Base-by-base conservation (phyloP, 2,888 invertebrate genomes). In the Dicyrtomina minuta region DNA sequence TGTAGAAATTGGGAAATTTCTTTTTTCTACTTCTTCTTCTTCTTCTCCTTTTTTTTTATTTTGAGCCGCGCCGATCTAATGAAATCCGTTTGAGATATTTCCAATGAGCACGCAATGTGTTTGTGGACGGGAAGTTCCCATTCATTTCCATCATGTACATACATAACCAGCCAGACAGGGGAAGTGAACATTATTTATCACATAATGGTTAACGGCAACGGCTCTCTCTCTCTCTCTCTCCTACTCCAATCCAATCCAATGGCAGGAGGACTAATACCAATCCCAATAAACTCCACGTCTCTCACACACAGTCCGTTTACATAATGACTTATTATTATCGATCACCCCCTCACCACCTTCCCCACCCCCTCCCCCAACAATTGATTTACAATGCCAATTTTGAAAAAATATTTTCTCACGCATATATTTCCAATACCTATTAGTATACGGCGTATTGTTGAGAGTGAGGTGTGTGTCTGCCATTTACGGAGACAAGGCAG, bases 171-270 rank as follows among this genome's bases (percentile, higher is more conserved):
- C 33, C 33, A 53, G 24, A 53, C 51, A 51, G n/a, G 20, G 24
- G 51, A 51, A 46, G 46, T n/a, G 10, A 46, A 5, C 20, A 46
- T 20, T 17, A 46, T 17, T 46, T 46, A 46, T 43, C 13, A 43
- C 43, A 13, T 33, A 33, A 33, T 8, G 33, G 33, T 33, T 33
- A n/a, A 43, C 43, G 13, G 10, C 13, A 41, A 39, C 10, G 44
- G 20, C 39, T 60, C 44, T 60, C 51, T 51, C 51, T 17, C 60
- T 60, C 10, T 60, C 10, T 43, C 59, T 60, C 39, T 62, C 46
- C 20, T 3, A 17, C 46, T n/a, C 20, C 20, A 6, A 17, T n/a
- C n/a, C n/a, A n/a, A n/a, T n/a, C n/a, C n/a, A n/a, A n/a, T n/a
- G n/a, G n/a, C n/a, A n/a, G n/a, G n/a, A n/a, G n/a, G n/a, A n/a